Conservation (phyloP, 1,140 invertebrate genomes). For the Brachionus angularis region DNA sequence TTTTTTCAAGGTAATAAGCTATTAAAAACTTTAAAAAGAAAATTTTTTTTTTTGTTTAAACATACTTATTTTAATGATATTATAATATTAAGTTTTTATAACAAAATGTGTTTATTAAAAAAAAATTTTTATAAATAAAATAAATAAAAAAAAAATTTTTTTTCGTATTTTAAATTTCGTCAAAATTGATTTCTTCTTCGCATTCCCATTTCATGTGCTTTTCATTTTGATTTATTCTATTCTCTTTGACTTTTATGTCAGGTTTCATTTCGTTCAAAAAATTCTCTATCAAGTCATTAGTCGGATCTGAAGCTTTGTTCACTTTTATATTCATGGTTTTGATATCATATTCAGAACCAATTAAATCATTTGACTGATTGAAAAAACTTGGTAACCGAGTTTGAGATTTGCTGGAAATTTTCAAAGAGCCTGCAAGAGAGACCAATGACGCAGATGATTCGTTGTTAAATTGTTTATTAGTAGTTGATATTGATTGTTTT, state of each 20-base stretch:
- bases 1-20: too few relatives aligned
- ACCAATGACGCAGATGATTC: conserved; percentile 1
- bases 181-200: conserved; percentile 30
- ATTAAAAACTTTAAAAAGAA: too few relatives aligned
- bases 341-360: conserved; percentile 19
- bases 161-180: not conserved
- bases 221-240: not conserved
- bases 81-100: too few relatives aligned
- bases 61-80: too few relatives aligned
- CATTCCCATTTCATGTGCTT: not conserved
- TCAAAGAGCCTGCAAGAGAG: not conserved
- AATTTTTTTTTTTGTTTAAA: too few relatives aligned
- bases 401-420: not conserved
- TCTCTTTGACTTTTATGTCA: too few relatives aligned
- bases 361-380: conserved; percentile 1
- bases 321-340: conserved; percentile 29
- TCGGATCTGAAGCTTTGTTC: not conserved
- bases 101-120: not conserved
- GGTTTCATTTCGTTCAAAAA: conserved; percentile 41
- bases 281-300: conserved; percentile 16
- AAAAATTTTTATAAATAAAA: not conserved
- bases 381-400: not conserved
- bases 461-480: not conserved
- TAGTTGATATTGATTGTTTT: too few relatives aligned
- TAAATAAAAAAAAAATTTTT: conserved; percentile 9